These are phyloP conservation scores for Limnephilus lunatus DNA, from an alignment of 2,888 invertebrate species.

Conservation along the genomic window DNA sequence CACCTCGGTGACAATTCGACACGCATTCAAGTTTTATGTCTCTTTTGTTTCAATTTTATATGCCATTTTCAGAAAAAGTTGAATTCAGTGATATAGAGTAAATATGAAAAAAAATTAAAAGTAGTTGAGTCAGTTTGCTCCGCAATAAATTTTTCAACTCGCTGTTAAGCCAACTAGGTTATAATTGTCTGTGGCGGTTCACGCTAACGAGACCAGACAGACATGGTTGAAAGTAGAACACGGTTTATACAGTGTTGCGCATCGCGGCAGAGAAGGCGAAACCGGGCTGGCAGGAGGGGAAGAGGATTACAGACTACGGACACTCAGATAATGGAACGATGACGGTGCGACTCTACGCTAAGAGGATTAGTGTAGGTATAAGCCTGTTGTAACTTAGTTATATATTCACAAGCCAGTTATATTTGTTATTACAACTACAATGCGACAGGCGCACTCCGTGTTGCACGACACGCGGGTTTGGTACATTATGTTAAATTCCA, in stretches of 20 bases:
- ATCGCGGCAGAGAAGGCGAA: not conserved
- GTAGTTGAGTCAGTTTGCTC: not conserved
- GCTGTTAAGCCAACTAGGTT: not conserved
- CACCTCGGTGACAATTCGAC: no score
- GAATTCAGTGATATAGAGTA: no score
- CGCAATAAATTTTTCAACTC: not conserved
- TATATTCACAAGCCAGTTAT: not conserved
- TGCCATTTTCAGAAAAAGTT: not conserved
- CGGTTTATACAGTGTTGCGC: not conserved
- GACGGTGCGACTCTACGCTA: not conserved
- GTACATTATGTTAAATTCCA: not conserved
- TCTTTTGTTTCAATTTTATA: not conserved
- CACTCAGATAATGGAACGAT: constrained; percentile 8
- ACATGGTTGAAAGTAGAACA: not conserved
- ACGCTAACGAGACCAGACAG: not conserved
- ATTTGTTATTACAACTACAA: not conserved
- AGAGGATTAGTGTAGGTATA: constrained; percentile 28
- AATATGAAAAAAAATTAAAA: not conserved
- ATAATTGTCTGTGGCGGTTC: not conserved
- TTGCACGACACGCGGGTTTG: constrained; percentile 10
- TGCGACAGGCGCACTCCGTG: constrained; percentile 2
- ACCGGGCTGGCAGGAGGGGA: not conserved
- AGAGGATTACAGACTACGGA: not conserved
- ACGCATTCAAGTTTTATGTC: no score
- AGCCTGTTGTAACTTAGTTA: constrained; percentile 30